phyloP scores from a whole-genome alignment of 2,888 invertebrate genomes.

The Leptothorax acervorum region DNA sequence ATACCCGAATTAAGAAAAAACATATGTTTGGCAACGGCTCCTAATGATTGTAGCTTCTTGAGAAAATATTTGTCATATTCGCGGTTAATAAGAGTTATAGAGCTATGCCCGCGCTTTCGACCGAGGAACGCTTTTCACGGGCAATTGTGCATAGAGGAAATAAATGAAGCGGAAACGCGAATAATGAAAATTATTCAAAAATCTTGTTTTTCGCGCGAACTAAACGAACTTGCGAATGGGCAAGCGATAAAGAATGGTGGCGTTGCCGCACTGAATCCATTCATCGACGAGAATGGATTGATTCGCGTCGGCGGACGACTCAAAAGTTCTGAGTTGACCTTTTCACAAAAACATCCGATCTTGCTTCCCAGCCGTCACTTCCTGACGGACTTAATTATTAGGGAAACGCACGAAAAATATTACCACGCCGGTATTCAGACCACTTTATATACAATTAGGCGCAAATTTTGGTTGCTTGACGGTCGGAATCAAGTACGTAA shows the following conservation, averaged over 20 bases:
- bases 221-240: not conserved
- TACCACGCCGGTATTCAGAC: not conserved
- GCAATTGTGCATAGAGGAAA: not conserved
- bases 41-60: not conserved
- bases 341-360: not conserved
- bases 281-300: not conserved
- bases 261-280: not conserved
- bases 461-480: conserved; percentile 10
- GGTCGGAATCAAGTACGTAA: no score
- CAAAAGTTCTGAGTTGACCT: not conserved
- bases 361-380: not conserved
- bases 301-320: not conserved
- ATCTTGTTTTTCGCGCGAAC: not conserved
- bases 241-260: not conserved
- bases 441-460: not conserved
- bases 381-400: not conserved
- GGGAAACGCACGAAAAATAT: not conserved
- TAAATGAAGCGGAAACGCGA: not conserved
- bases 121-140: not conserved
- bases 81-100: not conserved
- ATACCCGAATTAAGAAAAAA: not conserved
- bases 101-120: not conserved
- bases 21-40: not conserved
- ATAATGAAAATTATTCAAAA: not conserved
- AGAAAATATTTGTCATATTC: not conserved